These are phyloP conservation scores for Pseudomyrmex pallidus DNA, from an alignment of 1,140 invertebrate species.

Conservation along the genomic window DNA sequence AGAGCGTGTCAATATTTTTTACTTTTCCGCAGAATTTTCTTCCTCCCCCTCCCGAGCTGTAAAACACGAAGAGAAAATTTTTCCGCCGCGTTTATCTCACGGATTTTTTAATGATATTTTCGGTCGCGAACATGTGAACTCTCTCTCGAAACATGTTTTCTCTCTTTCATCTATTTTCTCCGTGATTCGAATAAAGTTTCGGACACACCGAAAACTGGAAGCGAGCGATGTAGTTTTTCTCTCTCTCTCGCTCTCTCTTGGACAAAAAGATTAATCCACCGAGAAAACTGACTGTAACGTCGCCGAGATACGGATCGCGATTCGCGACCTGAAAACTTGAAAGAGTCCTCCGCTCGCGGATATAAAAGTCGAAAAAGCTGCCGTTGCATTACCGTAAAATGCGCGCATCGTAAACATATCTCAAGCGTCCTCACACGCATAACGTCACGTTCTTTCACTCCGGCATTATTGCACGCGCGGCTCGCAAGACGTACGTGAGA, in stretches of 20 bases:
- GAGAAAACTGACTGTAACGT: slow-evolving; percentile 2
- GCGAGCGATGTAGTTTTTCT: no score
- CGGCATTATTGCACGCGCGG: no score
- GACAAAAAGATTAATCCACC: slow-evolving; percentile 18
- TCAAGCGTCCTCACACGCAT: slow-evolving; percentile 8
- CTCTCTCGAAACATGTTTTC: no score
- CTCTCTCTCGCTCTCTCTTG: not conserved
- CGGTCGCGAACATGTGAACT: not conserved
- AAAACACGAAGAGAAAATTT: not conserved
- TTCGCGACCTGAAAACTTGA: slow-evolving; percentile 40
- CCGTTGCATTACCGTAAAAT: slow-evolving; percentile 27
- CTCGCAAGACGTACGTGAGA: no score
- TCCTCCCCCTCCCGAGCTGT: not conserved
- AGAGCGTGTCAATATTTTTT: slow-evolving; percentile 5
- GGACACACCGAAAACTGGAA: not conserved
- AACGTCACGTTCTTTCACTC: not conserved
- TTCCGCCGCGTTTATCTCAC: no score
- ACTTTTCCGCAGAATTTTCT: not conserved
- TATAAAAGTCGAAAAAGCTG: slow-evolving; percentile 32
- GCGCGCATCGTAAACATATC: slow-evolving; percentile 27
- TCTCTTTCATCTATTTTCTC: not conserved
- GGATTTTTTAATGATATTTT: slow-evolving; percentile 23
- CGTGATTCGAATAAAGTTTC: slow-evolving; percentile 24
- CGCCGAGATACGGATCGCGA: slow-evolving; percentile 14
- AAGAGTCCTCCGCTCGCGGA: not conserved